Conservation (phyloP, 2,888 invertebrate genomes). For the Drosophila helvetica region DNA sequence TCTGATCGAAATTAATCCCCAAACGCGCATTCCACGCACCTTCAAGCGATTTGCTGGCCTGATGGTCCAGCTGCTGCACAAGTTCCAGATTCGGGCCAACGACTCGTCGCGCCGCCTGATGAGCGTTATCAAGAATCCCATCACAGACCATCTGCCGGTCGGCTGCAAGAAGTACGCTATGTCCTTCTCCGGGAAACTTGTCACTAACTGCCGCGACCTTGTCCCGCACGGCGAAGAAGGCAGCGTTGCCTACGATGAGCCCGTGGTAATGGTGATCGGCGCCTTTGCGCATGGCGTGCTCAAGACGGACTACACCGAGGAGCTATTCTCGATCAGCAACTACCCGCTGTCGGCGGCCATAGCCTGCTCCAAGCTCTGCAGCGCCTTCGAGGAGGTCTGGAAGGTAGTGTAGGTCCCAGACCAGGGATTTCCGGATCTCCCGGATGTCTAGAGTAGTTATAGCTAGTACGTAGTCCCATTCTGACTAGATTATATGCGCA, state of each 20-base stretch:
- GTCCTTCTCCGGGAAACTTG: slow-evolving; percentile 93
- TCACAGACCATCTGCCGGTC: slow-evolving; percentile 96
- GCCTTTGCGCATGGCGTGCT: slow-evolving; percentile 99
- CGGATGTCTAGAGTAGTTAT: too few species aligned
- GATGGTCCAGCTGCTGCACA: slow-evolving; percentile 98
- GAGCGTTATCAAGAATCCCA: slow-evolving; percentile 98
- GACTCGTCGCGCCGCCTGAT: slow-evolving; percentile 95
- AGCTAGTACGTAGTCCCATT: too few species aligned
- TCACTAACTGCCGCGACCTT: slow-evolving; percentile 89
- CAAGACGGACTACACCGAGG: slow-evolving; percentile 94
- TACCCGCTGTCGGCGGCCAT: slow-evolving; percentile 98
- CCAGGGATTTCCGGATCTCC: too few species aligned
- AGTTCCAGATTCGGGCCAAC: slow-evolving; percentile 95
- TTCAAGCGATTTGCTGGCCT: slow-evolving; percentile 98
- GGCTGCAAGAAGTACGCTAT: slow-evolving; percentile 95
- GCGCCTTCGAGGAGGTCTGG: slow-evolving; percentile 98
- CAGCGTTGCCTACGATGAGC: slow-evolving; percentile 88
- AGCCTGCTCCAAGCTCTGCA: slow-evolving; percentile 97
- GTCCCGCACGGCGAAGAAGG: slow-evolving; percentile 86
- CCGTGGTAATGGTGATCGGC: slow-evolving; percentile 95
- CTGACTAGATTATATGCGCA: too few species aligned
- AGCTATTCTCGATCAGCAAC: slow-evolving; percentile 95
- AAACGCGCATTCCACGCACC: slow-evolving; percentile 97
- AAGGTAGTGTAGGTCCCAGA: slow-evolving; percentile 85
- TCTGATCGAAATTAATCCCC: slow-evolving; percentile 97